Conservation (phyloP, 1,140 invertebrate genomes). For the Epicauta chinensis region DNA sequence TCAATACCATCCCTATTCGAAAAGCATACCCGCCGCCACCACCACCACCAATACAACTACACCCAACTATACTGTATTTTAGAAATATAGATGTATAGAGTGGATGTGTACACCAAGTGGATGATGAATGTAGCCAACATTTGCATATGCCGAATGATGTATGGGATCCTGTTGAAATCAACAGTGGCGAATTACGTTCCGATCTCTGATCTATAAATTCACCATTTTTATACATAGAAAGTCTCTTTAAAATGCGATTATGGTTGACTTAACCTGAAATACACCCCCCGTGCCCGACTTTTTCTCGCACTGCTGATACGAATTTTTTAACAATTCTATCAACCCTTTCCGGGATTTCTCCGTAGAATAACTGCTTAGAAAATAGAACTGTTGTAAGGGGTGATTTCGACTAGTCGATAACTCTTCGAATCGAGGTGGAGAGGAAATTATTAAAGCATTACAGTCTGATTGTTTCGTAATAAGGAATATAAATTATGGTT, state of each 20-base stretch:
- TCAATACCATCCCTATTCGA: neutral
- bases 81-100: too few species aligned
- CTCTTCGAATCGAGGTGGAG: too few species aligned
- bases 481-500: too few species aligned
- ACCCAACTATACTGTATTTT: constrained; percentile 17
- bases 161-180: constrained; percentile 34
- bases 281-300: neutral
- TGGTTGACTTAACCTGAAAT: constrained; percentile 11
- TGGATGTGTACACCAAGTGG: constrained; percentile 5
- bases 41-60: neutral
- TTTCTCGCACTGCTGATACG: too few species aligned
- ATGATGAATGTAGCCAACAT: constrained; percentile 37
- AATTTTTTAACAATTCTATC: too few species aligned
- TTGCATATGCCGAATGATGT: constrained; percentile 39
- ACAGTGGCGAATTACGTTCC: constrained; percentile 36
- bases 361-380: too few species aligned
- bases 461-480: too few species aligned
- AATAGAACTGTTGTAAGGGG: too few species aligned
- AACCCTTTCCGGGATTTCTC: too few species aligned
- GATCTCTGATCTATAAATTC: constrained; percentile 37
- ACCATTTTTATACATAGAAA: constrained; percentile 21
- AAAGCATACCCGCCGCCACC: neutral
- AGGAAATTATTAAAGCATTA: neutral
- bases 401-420: too few species aligned
- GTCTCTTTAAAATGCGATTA: constrained; percentile 36